phyloP scores from a whole-genome alignment of 1,140 invertebrate species.

The Hyles euphorbiae region DNA sequence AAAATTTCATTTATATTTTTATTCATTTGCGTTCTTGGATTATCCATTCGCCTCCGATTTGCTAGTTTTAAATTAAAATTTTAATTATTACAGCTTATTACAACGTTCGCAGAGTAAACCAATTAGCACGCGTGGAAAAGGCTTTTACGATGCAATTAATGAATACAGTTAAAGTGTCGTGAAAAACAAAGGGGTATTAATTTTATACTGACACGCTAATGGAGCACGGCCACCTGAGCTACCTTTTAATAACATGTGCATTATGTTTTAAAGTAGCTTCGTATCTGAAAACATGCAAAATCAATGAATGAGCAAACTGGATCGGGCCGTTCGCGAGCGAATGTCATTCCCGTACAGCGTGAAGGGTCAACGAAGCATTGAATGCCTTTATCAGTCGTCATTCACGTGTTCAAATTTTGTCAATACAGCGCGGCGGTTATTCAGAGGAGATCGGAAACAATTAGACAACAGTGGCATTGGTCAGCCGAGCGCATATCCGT shows the following conservation, averaged over 20 bases:
- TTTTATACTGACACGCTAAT: constrained; percentile 56
- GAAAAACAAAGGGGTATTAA: constrained; percentile 56
- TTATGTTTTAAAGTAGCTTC: constrained; percentile 11
- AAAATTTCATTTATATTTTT: too few species aligned
- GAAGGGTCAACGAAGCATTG: constrained; percentile 32
- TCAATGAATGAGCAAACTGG: constrained; percentile 1
- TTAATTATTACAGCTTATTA: constrained; percentile 23
- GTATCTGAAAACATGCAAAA: constrained; percentile 4
- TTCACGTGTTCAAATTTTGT: constrained; percentile 63
- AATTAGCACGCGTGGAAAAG: constrained; percentile 43
- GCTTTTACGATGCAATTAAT: constrained; percentile 53
- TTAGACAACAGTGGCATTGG: constrained; percentile 70
- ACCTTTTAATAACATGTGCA: constrained; percentile 19
- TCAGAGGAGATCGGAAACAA: constrained; percentile 70
- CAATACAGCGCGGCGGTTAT: constrained; percentile 56
- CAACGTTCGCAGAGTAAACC: constrained; percentile 35
- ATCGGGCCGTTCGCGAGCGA: not conserved
- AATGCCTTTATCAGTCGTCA: constrained; percentile 41
- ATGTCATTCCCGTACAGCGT: constrained; percentile 9
- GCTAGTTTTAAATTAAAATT: not conserved
- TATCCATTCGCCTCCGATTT: too few species aligned
- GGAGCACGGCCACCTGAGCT: constrained; percentile 32
- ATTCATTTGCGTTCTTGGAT: too few species aligned
- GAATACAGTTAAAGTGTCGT: constrained; percentile 42
- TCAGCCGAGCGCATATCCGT: constrained; percentile 67